Conservation (phyloP, 2,113 vertebrate species). For the Oriolus oriolus region DNA sequence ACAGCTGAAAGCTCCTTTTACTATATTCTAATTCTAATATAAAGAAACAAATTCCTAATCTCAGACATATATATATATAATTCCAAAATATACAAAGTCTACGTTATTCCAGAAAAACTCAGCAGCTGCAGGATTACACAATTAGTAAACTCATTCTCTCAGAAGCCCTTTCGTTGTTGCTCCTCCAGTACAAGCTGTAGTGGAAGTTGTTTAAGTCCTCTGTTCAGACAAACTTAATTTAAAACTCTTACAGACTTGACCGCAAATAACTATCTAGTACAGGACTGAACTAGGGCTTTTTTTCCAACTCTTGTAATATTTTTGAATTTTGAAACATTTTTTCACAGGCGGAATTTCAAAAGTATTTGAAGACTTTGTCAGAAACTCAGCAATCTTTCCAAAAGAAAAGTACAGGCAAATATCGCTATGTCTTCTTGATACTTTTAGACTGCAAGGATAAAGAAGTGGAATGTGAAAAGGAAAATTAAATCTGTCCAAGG, state of each 20-base stretch:
- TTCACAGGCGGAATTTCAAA: neutral
- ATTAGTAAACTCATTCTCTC: neutral
- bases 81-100: neutral
- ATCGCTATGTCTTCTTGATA: neutral
- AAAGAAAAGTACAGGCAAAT: neutral
- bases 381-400: neutral
- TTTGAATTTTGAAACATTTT: neutral
- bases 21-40: neutral
- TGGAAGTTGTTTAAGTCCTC: neutral
- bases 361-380: neutral
- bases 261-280: neutral
- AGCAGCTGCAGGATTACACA: neutral
- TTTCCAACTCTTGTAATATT: neutral
- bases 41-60: neutral
- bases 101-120: neutral
- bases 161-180: neutral
- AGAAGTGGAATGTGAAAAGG: neutral
- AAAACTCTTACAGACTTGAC: neutral
- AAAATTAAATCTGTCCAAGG: neutral
- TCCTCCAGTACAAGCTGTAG: neutral
- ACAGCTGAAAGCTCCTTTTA: neutral
- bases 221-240: neutral
- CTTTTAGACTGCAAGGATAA: neutral
- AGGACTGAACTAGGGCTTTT: neutral
- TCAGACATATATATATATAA: neutral